Evolutionary conservation across 2,888 invertebrate species (phyloP), one percentile per base, ranked within the genome.

Genomic region (Pherbina coryleti): DNA sequence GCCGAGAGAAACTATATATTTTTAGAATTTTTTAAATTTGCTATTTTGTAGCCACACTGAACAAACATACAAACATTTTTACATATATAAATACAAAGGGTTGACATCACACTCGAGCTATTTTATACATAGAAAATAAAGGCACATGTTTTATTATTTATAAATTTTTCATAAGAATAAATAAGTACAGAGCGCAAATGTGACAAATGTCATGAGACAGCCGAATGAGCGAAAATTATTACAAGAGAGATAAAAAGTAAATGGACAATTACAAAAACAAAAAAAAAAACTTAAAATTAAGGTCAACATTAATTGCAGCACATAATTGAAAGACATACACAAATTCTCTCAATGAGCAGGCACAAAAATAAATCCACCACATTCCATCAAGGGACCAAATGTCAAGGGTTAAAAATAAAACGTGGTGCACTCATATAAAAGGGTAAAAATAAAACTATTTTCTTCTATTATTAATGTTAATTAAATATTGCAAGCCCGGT

Each of bases 291-390:
- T 17, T 9, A 22, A 17, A 57, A 60, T 28, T 28, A 60, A 60
- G 60, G 60, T 60, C 60, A 60, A 25, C 60, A 60, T 14, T 60
- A 60, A 60, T 60, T 60, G 60, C 60, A 60, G 11, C 60, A 60
- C 8, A 22, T 14, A 60, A 60, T 28, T 44, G 60, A 60, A 60
- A 28, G 44, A 44, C 44, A 44, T 14, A 44, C 5, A 5, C 1
- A 44, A 44, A 44, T 44, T 44, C 44, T 44, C 44, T 8, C 37
- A 37, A 37, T 37, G 37, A 37, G 7, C 37, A 44, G 44, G 44
- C 44, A 44, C 11, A 11, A 11, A 44, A 44, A 44, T 11, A 44
- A 7, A 44, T 2, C 2, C 44, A 44, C 5, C 31, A 44, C 44
- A 44, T 44, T 44, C 14, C 14, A 44, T 44, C 44, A 44, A 44